These are phyloP conservation scores for Harmothoe impar DNA, from an alignment of 2,888 invertebrate species.

Conservation along the genomic window DNA sequence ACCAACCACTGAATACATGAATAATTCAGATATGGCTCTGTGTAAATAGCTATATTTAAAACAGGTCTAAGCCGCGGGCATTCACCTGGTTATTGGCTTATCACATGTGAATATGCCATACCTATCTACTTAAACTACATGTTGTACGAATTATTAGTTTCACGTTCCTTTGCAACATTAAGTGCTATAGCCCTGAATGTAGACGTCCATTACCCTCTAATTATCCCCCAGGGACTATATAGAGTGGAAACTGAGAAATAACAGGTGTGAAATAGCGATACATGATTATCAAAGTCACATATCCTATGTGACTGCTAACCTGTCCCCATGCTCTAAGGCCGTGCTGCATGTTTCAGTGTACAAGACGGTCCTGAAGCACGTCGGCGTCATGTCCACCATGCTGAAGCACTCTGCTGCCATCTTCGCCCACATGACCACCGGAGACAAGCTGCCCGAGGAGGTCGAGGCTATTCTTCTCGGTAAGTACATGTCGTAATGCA, in stretches of 20 bases:
- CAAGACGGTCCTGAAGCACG: slow-evolving; percentile 23
- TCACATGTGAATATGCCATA: not conserved
- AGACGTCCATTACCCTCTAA: too few relatives aligned
- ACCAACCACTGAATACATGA: too few relatives aligned
- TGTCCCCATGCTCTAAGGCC: too few relatives aligned
- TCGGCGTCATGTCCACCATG: not conserved
- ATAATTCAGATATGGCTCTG: not conserved
- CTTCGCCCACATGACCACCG: not conserved
- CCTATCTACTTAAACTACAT: too few relatives aligned
- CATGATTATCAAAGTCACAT: too few relatives aligned
- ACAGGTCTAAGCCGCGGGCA: not conserved
- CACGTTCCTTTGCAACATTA: too few relatives aligned
- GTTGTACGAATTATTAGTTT: too few relatives aligned
- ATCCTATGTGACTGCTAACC: too few relatives aligned
- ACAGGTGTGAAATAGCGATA: not conserved
- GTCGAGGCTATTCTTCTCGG: not conserved
- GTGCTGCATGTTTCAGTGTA: slow-evolving; percentile 44
- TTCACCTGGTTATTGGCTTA: not conserved
- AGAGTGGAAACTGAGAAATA: too few relatives aligned
- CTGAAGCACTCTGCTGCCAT: not conserved
- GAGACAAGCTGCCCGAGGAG: slow-evolving; percentile 24
- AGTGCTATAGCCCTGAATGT: too few relatives aligned
- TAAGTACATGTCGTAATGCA: not conserved
- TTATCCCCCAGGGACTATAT: too few relatives aligned
- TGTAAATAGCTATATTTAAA: not conserved